A percentile compares a stretch with the other conserved stretches of the same genome.
phyloP scores from a whole-genome alignment of 1,140 invertebrate species.

The Hylyphantes graminicola region DNA sequence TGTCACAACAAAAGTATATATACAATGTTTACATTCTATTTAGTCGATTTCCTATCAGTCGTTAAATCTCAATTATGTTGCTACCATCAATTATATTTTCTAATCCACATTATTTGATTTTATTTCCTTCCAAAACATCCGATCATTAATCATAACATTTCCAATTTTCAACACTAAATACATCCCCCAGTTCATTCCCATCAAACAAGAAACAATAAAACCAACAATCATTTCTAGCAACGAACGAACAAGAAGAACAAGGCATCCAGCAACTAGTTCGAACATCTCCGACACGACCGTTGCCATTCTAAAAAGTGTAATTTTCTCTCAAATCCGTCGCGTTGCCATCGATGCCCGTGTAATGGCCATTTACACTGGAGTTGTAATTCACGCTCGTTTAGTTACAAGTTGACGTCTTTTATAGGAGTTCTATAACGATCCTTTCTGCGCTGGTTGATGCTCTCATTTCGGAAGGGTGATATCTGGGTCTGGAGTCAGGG shows the following conservation, averaged over 20 bases:
- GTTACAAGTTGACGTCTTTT: conserved; percentile 20
- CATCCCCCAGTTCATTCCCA: background rate
- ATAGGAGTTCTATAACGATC: conserved; percentile 22
- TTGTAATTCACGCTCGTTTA: conserved; percentile 23
- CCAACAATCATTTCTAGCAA: background rate
- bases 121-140: too few species aligned
- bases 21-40: too few species aligned
- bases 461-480: conserved; percentile 24
- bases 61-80: too few species aligned
- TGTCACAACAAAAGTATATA: too few species aligned
- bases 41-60: too few species aligned
- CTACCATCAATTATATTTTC: too few species aligned
- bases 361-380: conserved; percentile 12
- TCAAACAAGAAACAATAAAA: background rate
- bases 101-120: too few species aligned
- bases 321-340: background rate
- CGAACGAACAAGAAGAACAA: background rate
- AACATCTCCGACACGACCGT: background rate
- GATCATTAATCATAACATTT: too few species aligned
- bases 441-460: background rate
- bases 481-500: background rate
- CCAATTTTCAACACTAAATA: too few species aligned
- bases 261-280: background rate
- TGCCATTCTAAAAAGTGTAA: conserved; percentile 11
- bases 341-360: background rate